Evolutionary conservation across 1,140 invertebrate genomes (phyloP).

Genomic region (Aphelenchoides avenae): DNA sequence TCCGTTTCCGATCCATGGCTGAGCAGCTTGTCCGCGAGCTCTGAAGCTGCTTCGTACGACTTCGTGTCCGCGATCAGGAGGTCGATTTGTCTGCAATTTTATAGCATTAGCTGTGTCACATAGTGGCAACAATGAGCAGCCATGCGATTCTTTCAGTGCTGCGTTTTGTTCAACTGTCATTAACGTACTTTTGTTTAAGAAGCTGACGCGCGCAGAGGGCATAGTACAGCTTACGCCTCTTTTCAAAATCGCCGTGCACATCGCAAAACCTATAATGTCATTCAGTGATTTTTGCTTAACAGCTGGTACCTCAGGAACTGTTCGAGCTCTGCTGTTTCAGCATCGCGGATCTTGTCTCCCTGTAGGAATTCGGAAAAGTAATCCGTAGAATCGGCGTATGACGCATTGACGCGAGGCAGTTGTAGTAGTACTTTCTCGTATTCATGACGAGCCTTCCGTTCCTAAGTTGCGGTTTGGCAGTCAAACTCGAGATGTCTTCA

Average conservation of each 20-base stretch:
- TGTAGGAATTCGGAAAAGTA: constrained; percentile 14
- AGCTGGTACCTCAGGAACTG: background rate
- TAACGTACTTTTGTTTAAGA: constrained; percentile 29
- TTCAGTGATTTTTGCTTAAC: background rate
- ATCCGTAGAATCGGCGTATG: constrained; percentile 4
- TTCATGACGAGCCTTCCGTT: background rate
- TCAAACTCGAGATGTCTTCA: too few relatives aligned
- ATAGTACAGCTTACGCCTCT: constrained; percentile 34
- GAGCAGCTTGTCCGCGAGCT: constrained; percentile 16
- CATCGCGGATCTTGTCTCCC: background rate
- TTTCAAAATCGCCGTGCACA: constrained; percentile 23
- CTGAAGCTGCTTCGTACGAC: constrained; percentile 15
- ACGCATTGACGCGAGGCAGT: constrained; percentile 13
- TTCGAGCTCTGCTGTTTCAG: background rate
- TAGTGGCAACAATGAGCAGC: constrained; percentile 3
- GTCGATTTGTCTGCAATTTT: constrained; percentile 28
- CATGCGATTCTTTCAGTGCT: background rate
- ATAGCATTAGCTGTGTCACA: too few relatives aligned
- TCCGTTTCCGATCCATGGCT: constrained; percentile 1
- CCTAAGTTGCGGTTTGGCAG: too few relatives aligned
- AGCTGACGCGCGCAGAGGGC: constrained; percentile 16
- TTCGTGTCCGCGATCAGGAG: constrained; percentile 8
- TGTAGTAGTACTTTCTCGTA: constrained; percentile 11
- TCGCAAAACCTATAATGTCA: constrained; percentile 21
- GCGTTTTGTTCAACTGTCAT: background rate